Evolutionary conservation across 1,140 invertebrate species (phyloP).

Genomic region (Polypedilum vanderplanki): DNA sequence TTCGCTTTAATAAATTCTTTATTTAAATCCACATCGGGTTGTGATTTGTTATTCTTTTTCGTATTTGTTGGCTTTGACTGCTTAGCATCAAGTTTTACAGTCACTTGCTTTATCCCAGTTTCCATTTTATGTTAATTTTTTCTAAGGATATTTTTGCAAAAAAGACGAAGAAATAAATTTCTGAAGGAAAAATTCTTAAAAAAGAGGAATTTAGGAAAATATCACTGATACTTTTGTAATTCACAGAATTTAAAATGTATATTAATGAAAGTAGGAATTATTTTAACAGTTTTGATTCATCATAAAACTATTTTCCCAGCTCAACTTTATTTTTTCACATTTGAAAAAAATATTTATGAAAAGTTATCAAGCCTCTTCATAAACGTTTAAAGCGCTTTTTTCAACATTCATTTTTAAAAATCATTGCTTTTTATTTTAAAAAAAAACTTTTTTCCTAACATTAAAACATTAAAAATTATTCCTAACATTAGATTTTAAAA

Average conservation of each 20-base stretch:
- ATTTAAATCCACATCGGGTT: slow-evolving; percentile 88
- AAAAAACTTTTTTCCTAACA: background rate
- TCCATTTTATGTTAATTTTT: background rate
- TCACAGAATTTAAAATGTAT: background rate
- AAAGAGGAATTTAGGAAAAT: background rate
- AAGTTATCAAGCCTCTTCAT: no score
- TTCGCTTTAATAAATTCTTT: slow-evolving; percentile 90
- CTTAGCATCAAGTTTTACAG: slow-evolving; percentile 48
- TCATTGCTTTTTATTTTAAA: background rate
- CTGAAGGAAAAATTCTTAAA: background rate
- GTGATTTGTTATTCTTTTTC: slow-evolving; percentile 84
- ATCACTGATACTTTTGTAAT: background rate
- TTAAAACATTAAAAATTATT: background rate
- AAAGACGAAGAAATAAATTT: background rate
- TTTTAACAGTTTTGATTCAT: background rate
- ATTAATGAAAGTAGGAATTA: background rate
- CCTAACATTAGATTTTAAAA: no score
- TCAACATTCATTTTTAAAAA: no score
- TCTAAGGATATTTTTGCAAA: background rate
- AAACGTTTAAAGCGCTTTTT: no score
- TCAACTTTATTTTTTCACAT: no score
- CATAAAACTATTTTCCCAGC: background rate
- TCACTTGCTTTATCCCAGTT: background rate
- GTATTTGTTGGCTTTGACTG: slow-evolving; percentile 83
- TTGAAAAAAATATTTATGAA: no score